These are phyloP conservation scores for Drosophila borealis DNA, from an alignment of 2,888 invertebrate genomes.

Conservation along the genomic window DNA sequence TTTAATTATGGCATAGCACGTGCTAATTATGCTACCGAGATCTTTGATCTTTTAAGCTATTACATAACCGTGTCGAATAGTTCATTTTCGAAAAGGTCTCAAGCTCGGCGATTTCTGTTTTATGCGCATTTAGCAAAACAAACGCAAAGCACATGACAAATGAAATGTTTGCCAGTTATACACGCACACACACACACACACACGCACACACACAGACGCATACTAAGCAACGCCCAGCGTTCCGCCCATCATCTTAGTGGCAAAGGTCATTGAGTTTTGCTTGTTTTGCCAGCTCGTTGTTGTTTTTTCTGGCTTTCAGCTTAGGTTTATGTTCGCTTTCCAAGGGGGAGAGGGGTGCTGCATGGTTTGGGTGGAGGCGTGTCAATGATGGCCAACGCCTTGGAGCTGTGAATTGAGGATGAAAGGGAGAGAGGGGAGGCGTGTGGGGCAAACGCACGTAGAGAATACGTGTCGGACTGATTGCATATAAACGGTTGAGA, in stretches of 20 bases:
- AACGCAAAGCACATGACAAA: conserved; percentile 66
- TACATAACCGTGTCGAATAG: conserved; percentile 29
- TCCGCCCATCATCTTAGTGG: conserved; percentile 54
- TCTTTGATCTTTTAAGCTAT: conserved; percentile 25
- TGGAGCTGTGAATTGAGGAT: conserved; percentile 9
- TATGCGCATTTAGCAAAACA: conserved; percentile 50
- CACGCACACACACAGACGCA: background rate
- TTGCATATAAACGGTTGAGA: conserved; percentile 71
- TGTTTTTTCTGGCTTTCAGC: conserved; percentile 51
- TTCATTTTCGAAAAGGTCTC: conserved; percentile 40
- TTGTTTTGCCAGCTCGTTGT: conserved; percentile 45
- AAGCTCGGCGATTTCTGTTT: conserved; percentile 37
- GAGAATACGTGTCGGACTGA: conserved; percentile 74
- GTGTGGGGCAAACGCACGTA: conserved; percentile 57
- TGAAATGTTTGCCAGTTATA: conserved; percentile 55
- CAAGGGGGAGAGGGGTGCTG: conserved; percentile 11
- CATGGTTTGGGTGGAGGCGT: conserved; percentile 16
- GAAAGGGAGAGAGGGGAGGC: background rate
- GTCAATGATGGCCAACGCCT: conserved; percentile 57
- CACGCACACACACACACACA: conserved; percentile 7
- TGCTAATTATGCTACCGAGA: background rate
- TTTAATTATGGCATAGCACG: conserved; percentile 10
- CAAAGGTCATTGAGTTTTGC: conserved; percentile 61
- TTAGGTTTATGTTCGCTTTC: conserved; percentile 43
- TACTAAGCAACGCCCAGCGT: background rate